Conservation (phyloP, 2,797 vertebrate species). For the Dicrostonyx torquatus region DNA sequence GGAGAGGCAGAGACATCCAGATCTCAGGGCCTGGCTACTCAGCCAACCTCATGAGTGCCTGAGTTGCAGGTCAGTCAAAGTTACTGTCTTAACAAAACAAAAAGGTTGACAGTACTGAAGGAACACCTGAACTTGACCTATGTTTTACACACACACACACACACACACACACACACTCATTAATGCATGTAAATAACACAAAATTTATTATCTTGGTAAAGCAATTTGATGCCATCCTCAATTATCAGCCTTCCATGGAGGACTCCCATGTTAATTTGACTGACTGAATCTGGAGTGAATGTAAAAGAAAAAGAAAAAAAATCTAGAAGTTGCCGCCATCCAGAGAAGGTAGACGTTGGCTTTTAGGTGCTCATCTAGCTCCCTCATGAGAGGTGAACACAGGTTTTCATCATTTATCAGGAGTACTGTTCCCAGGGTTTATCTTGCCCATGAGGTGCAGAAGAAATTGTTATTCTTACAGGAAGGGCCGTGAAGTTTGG, state of each 20-base stretch:
- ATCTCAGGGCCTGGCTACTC: neutral
- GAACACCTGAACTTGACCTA: neutral
- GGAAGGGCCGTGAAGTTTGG: neutral
- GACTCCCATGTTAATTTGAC: neutral
- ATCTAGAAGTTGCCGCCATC: neutral
- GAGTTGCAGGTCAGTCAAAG: neutral
- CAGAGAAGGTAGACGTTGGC: neutral
- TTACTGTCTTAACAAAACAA: neutral
- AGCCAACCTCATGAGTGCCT: neutral
- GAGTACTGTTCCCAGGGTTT: fast-evolving
- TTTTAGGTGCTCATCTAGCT: neutral
- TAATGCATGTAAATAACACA: neutral
- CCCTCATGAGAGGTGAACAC: fast-evolving
- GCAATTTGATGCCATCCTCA: neutral
- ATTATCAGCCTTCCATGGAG: neutral
- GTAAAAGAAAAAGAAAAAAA: neutral
- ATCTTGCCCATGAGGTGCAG: neutral
- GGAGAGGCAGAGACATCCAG: neutral
- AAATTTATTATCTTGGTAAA: neutral
- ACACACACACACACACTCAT: neutral
- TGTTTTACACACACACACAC: no score
- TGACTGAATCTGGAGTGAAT: neutral
- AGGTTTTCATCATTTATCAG: neutral
- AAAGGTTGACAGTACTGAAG: neutral
- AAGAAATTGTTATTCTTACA: neutral